Conservation (phyloP, 2,797 vertebrate species). For the Miichthys miiuy region DNA sequence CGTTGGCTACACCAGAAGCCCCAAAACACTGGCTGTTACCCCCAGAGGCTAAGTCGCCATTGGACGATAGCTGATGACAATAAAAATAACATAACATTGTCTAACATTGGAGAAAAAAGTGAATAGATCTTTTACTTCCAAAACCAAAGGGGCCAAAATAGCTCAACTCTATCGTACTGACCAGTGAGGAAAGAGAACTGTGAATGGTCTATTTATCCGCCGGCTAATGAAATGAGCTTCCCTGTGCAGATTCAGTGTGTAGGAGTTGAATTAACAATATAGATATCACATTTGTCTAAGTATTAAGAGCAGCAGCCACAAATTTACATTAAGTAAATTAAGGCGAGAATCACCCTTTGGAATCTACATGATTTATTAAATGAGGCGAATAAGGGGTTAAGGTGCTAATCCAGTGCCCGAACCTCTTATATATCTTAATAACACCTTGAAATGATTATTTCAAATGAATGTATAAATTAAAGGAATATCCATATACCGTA, state of each 20-base stretch:
- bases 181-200: not conserved
- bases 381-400: not conserved
- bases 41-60: too few relatives aligned
- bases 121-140: too few relatives aligned
- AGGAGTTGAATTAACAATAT: not conserved
- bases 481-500: not conserved
- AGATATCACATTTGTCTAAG: constrained; percentile 1
- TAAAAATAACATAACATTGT: too few relatives aligned
- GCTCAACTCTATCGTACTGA: too few relatives aligned
- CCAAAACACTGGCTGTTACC: too few relatives aligned
- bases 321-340: constrained; percentile 32
- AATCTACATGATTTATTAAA: constrained; percentile 6
- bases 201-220: not conserved
- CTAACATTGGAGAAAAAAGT: too few relatives aligned
- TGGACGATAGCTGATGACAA: too few relatives aligned
- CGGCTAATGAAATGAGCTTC: not conserved
- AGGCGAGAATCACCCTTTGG: not conserved
- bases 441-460: not conserved
- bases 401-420: not conserved
- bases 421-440: constrained; percentile 1
- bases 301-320: not conserved
- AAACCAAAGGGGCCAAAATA: too few relatives aligned
- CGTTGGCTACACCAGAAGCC: too few relatives aligned
- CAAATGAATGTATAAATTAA: not conserved
- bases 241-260: not conserved